Base-by-base conservation (phyloP, 2,888 invertebrate species). In the Blastobasis adustella region DNA sequence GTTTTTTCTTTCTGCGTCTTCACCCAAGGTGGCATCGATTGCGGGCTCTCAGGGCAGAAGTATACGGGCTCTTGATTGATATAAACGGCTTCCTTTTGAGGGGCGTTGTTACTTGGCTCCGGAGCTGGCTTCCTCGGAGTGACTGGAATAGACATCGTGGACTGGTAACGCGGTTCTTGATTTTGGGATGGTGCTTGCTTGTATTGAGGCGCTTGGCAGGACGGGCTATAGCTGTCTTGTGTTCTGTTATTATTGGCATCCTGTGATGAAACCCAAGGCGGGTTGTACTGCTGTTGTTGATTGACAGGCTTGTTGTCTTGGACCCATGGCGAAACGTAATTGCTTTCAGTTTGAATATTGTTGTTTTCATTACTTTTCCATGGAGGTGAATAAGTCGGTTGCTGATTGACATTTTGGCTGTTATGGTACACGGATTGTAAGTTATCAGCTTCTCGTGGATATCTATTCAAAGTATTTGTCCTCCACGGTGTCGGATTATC, bases 1-100 rank as follows among this genome's bases (percentile, higher is more conserved):
- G 89, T 87, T 61, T 84, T 88, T 63, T 89, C 87, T 54, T 87
- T 87, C 56, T 87, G 87, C 23, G 85, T 75, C 61, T 83, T 85
- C 1, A 86, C 88, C 82, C 83, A 89, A 1, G 87, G 80, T 45
- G 89, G 84, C 53, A 87, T 74, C 9, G 83, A 73, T 54, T 87
- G 83, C 2, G 88, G 85, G 60, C 86, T 89, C 5, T 85, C 89
- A 2, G 88, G 82, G 52, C 85, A 86, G 52, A 71, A 86, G 60
- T 77, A 88, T 0, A 86, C 79, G 43, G 88, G 88, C 59, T 88
- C 86, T 57, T 87, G 80, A 54, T 80, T 88, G 0, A 88, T 80
- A 50, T 86, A 87, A 0, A 88, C 88, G 1, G 67, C 80, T 65
- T 88, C 88, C 65, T 75, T 83, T 61, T 85, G 82, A 38, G 78